Percentiles rank a stretch among this genome's conserved stretches.
Conservation (phyloP, 1,140 invertebrate genomes). For the Dysdera silvatica region DNA sequence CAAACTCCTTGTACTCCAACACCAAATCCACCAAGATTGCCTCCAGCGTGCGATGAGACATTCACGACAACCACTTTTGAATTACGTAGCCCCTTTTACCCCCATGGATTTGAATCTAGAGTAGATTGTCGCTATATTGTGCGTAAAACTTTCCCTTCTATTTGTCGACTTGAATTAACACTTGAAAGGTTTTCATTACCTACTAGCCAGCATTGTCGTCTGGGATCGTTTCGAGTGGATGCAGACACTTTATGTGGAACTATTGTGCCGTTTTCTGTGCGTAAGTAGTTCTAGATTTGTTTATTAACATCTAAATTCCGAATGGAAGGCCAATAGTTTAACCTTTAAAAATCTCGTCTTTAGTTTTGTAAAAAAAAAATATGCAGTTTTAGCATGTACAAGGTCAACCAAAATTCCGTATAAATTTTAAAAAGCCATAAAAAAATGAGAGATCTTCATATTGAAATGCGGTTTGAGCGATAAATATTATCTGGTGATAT, state of each 20-base stretch:
- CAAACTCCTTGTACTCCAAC: slow-evolving; percentile 10
- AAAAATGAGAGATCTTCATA: too few relatives aligned
- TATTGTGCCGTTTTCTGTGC: slow-evolving; percentile 16
- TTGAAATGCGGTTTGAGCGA: too few relatives aligned
- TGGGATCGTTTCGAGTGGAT: slow-evolving; percentile 14
- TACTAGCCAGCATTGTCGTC: slow-evolving; percentile 14
- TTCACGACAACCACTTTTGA: slow-evolving; percentile 20
- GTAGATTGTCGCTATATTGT: slow-evolving; percentile 21
- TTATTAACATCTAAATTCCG: too few relatives aligned
- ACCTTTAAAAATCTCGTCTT: too few relatives aligned
- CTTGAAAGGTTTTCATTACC: slow-evolving; percentile 19
- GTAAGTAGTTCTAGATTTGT: slow-evolving; percentile 7
- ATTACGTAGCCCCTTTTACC: slow-evolving; percentile 16
- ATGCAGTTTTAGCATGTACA: too few relatives aligned
- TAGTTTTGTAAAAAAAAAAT: too few relatives aligned
- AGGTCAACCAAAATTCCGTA: too few relatives aligned
- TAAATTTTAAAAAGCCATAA: too few relatives aligned
- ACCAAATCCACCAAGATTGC: slow-evolving; percentile 1
- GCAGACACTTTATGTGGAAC: slow-evolving; percentile 15
- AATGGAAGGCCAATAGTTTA: too few relatives aligned
- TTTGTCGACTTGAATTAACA: slow-evolving; percentile 17
- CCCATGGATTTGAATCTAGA: slow-evolving; percentile 9
- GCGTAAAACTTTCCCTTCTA: slow-evolving; percentile 10
- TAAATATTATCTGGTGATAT: too few relatives aligned
- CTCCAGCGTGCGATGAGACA: slow-evolving; percentile 21